Percentiles rank a stretch among this genome's conserved stretches.
Evolutionary conservation across 2,113 vertebrate species (phyloP).

Genomic region (Hystrix cristata): DNA sequence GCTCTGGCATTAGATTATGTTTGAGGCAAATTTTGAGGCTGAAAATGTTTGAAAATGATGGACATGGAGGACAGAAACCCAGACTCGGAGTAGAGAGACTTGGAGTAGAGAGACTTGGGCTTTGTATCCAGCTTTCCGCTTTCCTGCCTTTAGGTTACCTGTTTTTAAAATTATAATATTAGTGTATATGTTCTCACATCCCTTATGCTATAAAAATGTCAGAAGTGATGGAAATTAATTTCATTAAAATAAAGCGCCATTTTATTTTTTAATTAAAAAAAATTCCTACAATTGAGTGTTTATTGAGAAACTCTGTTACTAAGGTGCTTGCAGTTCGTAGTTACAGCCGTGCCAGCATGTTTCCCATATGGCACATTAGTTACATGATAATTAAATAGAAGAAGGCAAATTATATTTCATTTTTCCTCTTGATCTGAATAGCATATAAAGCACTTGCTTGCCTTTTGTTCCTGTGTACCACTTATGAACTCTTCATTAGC

Average conservation of each 20-base stretch:
- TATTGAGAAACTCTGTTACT: background rate
- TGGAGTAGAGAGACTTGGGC: background rate
- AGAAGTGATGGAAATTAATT: background rate
- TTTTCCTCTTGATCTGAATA: constrained; percentile 30
- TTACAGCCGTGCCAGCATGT: constrained; percentile 20
- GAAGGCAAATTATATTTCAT: constrained; percentile 47
- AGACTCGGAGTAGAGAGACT: background rate
- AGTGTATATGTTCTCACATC: background rate
- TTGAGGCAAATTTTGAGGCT: background rate
- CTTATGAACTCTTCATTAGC: constrained; percentile 43
- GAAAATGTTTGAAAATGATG: background rate
- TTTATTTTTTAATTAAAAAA: background rate
- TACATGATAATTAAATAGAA: constrained; percentile 35
- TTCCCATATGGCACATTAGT: constrained; percentile 55
- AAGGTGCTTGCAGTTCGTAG: background rate
- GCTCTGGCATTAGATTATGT: background rate
- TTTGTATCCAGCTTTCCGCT: background rate
- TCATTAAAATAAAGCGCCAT: background rate
- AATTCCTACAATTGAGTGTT: background rate
- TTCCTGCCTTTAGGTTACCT: background rate
- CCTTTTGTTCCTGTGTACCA: constrained; percentile 17
- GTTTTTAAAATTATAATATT: background rate
- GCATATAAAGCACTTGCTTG: background rate
- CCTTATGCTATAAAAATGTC: background rate
- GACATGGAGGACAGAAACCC: background rate